These are phyloP conservation scores for Lottia gigantea DNA, from an alignment of 2,888 invertebrate genomes.

Conservation along the genomic window DNA sequence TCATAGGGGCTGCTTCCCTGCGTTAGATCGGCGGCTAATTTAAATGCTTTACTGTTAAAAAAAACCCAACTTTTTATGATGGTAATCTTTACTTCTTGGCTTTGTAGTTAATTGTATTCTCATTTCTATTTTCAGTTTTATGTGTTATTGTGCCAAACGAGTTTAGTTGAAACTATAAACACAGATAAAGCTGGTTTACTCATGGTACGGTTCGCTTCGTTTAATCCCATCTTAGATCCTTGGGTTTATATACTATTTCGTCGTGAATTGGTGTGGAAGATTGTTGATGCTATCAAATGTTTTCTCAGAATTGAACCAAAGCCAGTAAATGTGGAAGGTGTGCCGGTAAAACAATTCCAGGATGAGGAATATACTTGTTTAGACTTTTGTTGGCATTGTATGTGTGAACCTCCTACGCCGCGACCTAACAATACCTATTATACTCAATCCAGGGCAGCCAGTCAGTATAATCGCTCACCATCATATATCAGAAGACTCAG, in stretches of 20 bases:
- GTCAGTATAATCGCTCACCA: slow-evolving; percentile 18
- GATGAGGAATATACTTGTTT: slow-evolving; percentile 42
- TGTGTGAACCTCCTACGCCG: slow-evolving; percentile 43
- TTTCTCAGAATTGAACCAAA: slow-evolving; percentile 20
- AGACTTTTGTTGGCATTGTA: slow-evolving; percentile 45
- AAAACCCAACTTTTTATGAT: no score
- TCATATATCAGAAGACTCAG: slow-evolving; percentile 18
- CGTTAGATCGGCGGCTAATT: no score
- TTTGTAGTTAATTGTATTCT: background rate
- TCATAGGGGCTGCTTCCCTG: no score
- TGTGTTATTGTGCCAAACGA: slow-evolving; percentile 43
- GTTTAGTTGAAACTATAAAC: slow-evolving; percentile 27
- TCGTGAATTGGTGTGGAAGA: slow-evolving; percentile 50
- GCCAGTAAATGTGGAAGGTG: slow-evolving; percentile 13
- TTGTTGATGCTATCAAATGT: slow-evolving; percentile 36
- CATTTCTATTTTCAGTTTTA: slow-evolving; percentile 36
- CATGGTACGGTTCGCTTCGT: slow-evolving; percentile 60
- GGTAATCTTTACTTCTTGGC: no score
- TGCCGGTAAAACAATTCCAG: slow-evolving; percentile 10
- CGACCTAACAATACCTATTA: slow-evolving; percentile 11
- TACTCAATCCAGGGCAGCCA: slow-evolving; percentile 17
- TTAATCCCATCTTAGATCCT: slow-evolving; percentile 67
- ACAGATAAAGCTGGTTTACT: slow-evolving; percentile 49
- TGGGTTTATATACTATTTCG: slow-evolving; percentile 68
- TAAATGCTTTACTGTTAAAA: no score